These are phyloP conservation scores for Drosophila lacicola DNA, from an alignment of 2,888 invertebrate species.

Conservation along the genomic window DNA sequence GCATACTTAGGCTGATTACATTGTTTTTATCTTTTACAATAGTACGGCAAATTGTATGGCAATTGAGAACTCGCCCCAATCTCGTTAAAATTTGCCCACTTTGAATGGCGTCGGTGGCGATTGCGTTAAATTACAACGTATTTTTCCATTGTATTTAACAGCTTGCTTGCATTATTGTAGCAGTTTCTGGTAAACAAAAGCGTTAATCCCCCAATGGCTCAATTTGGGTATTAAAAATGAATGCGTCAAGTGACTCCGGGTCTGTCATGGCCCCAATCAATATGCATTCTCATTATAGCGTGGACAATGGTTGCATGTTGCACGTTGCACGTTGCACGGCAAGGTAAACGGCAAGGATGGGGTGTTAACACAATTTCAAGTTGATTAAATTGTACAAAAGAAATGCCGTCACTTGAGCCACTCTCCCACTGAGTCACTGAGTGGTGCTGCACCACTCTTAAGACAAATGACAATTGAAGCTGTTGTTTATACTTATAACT, in stretches of 20 bases:
- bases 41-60: constrained; percentile 40
- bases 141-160: constrained; percentile 16
- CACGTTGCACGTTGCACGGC: constrained; percentile 1
- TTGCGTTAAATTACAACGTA: constrained; percentile 23
- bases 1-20: constrained; percentile 59
- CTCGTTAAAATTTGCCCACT: background rate
- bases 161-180: constrained; percentile 7
- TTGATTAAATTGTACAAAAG: background rate
- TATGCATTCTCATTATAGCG: constrained; percentile 28
- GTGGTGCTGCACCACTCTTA: constrained; percentile 1
- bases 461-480: constrained; percentile 42
- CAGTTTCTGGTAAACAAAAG: constrained; percentile 1
- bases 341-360: background rate
- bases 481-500: constrained; percentile 35
- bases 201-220: constrained; percentile 9
- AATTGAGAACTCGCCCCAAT: constrained; percentile 23
- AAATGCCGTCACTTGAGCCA: constrained; percentile 14
- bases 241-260: constrained; percentile 17
- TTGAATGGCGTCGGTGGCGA: constrained; percentile 27
- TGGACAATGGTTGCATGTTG: constrained; percentile 11
- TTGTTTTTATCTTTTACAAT: constrained; percentile 44
- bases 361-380: background rate
- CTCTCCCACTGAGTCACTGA: constrained; percentile 13
- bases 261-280: constrained; percentile 22
- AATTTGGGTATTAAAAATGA: constrained; percentile 23